These are phyloP conservation scores for Drosophila histrio DNA, from an alignment of 2,888 invertebrate genomes.

Conservation along the genomic window DNA sequence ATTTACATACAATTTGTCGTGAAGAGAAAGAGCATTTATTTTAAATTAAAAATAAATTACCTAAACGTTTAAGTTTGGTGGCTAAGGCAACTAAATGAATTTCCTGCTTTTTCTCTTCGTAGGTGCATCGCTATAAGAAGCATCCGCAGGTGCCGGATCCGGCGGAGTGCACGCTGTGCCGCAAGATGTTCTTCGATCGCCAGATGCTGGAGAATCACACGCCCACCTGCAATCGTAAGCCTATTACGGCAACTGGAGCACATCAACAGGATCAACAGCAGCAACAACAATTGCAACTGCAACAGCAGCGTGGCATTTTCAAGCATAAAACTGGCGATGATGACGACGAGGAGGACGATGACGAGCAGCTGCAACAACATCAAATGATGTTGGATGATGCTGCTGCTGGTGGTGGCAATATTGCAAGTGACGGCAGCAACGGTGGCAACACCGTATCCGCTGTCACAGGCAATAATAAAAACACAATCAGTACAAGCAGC, in stretches of 20 bases:
- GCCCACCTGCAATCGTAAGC: slow-evolving; percentile 81
- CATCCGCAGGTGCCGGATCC: slow-evolving; percentile 84
- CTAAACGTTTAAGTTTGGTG: not conserved
- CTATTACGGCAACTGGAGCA: slow-evolving; percentile 70
- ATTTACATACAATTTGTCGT: too few relatives aligned
- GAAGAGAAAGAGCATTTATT: too few relatives aligned
- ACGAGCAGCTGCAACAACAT: slow-evolving; percentile 29
- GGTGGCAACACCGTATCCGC: slow-evolving; percentile 14
- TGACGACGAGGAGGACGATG: slow-evolving; percentile 65
- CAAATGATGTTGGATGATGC: slow-evolving; percentile 43
- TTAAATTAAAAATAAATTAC: too few relatives aligned
- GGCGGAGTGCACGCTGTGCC: slow-evolving; percentile 82
- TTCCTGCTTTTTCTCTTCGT: not conserved
- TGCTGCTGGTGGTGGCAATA: slow-evolving; percentile 26
- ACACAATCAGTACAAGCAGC: slow-evolving; percentile 13
- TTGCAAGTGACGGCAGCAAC: slow-evolving; percentile 9
- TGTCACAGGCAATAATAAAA: slow-evolving; percentile 10
- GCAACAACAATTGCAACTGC: slow-evolving; percentile 9
- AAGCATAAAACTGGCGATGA: slow-evolving; percentile 81
- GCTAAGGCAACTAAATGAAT: not conserved
- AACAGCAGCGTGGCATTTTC: slow-evolving; percentile 40
- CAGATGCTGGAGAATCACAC: slow-evolving; percentile 83
- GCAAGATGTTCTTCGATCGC: slow-evolving; percentile 84
- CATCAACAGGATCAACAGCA: slow-evolving; percentile 61
- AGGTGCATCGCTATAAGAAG: slow-evolving; percentile 84